A percentile compares a stretch with the other conserved stretches of the same genome.
Evolutionary conservation across 1,140 invertebrate species (phyloP).

Genomic region (Trinorchestia longiramus): DNA sequence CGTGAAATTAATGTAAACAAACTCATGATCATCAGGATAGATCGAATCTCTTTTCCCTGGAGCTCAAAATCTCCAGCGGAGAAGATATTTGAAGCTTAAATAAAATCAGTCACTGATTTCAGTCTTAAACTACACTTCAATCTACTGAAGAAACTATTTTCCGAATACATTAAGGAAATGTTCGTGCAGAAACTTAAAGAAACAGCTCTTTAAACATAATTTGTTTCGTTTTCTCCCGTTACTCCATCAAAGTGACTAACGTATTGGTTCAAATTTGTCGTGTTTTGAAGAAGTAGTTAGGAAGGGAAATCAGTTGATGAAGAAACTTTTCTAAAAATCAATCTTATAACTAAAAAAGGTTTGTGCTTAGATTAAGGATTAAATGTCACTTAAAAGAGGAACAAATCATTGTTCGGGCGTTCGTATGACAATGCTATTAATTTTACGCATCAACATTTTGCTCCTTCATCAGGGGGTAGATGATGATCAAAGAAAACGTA

Average conservation of each 20-base stretch:
- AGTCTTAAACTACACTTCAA: not conserved
- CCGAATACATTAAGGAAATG: not conserved
- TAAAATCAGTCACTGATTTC: not conserved
- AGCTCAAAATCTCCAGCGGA: not conserved
- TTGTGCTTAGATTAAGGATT: no score
- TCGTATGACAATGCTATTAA: no score
- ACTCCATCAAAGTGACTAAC: not conserved
- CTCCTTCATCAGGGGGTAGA: no score
- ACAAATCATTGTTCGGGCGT: no score
- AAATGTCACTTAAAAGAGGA: no score
- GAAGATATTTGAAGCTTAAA: not conserved
- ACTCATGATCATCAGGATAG: not conserved
- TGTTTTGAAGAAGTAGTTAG: not conserved
- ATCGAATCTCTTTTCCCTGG: not conserved
- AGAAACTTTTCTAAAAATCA: no score
- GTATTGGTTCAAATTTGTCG: not conserved
- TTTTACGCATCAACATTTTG: no score
- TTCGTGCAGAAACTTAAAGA: not conserved
- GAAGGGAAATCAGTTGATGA: no score
- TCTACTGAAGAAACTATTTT: not conserved
- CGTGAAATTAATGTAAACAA: not conserved
- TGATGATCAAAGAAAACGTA: no score
- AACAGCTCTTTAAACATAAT: not conserved
- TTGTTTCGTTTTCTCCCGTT: not conserved
- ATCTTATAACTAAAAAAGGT: no score